Conservation (phyloP, 2,888 invertebrate species). For the Camptogramma bilineatum region DNA sequence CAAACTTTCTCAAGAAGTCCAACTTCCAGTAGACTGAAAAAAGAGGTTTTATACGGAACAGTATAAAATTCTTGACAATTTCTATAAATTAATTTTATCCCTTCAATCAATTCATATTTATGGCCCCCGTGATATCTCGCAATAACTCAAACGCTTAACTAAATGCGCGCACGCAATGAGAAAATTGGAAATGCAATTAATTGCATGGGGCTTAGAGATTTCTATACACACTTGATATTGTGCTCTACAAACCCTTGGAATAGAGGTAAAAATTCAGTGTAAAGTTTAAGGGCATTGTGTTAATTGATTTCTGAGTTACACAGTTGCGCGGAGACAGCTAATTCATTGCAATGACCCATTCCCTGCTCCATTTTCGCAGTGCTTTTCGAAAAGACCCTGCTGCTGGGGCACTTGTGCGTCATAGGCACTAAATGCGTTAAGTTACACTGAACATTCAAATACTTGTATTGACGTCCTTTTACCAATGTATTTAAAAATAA, state of each 20-base stretch:
- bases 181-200: slow-evolving; percentile 42
- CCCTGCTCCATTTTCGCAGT: too few species aligned
- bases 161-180: slow-evolving; percentile 30
- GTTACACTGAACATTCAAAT: too few species aligned
- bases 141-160: slow-evolving; percentile 35
- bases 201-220: slow-evolving; percentile 22
- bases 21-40: too few species aligned
- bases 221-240: slow-evolving; percentile 4
- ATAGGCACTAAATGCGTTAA: too few species aligned
- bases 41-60: not conserved
- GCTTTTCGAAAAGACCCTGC: too few species aligned
- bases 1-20: too few species aligned
- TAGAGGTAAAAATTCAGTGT: slow-evolving; percentile 8
- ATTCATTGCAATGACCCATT: too few species aligned
- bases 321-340: slow-evolving; percentile 10
- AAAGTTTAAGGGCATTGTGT: not conserved
- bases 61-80: not conserved
- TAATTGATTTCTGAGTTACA: slow-evolving; percentile 29
- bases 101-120: slow-evolving; percentile 15
- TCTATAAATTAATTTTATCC: not conserved
- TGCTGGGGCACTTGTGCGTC: too few species aligned
- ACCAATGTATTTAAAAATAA: too few species aligned
- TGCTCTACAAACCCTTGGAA: not conserved
- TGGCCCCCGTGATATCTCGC: slow-evolving; percentile 30
- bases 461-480: too few species aligned